Evolutionary conservation across 2,797 vertebrate species (phyloP).

Genomic region (Pteronotus mesoamericanus): DNA sequence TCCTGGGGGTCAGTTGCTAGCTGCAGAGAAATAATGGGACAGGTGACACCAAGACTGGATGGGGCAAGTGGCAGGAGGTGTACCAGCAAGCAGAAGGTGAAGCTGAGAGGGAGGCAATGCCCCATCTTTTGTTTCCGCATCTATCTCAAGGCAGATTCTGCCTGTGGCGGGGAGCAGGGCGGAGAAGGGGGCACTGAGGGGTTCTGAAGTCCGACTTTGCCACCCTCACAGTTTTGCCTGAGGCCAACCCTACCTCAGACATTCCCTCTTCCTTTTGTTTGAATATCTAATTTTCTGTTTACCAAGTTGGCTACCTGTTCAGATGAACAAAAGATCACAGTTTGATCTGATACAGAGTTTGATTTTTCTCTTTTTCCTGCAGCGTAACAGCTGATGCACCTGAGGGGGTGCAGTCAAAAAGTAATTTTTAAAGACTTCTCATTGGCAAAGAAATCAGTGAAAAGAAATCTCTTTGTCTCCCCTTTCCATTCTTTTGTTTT

Average conservation of each 20-base stretch:
- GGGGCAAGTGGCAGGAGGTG: neutral
- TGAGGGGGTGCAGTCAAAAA: constrained; percentile 36
- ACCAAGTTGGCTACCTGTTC: constrained; percentile 47
- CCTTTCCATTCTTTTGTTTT: neutral
- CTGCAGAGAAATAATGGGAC: neutral
- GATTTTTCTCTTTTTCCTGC: constrained; percentile 7
- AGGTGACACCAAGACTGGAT: neutral
- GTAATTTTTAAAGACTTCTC: constrained; percentile 50
- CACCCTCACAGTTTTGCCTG: neutral
- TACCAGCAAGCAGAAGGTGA: neutral
- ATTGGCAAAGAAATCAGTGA: constrained; percentile 55
- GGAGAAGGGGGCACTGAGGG: neutral
- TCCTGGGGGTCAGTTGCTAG: neutral
- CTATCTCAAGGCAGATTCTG: neutral
- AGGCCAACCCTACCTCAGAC: neutral
- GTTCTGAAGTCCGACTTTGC: neutral
- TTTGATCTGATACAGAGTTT: constrained; percentile 45
- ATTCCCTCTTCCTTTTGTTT: constrained; percentile 40
- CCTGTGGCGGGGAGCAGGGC: neutral
- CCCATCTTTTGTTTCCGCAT: neutral
- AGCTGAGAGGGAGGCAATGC: neutral
- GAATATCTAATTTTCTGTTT: constrained; percentile 70
- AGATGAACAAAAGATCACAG: constrained; percentile 55
- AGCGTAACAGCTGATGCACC: constrained; percentile 3
- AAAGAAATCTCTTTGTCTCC: neutral